Conservation (phyloP, 2,113 vertebrate genomes). For the Pseudorasbora parva region DNA sequence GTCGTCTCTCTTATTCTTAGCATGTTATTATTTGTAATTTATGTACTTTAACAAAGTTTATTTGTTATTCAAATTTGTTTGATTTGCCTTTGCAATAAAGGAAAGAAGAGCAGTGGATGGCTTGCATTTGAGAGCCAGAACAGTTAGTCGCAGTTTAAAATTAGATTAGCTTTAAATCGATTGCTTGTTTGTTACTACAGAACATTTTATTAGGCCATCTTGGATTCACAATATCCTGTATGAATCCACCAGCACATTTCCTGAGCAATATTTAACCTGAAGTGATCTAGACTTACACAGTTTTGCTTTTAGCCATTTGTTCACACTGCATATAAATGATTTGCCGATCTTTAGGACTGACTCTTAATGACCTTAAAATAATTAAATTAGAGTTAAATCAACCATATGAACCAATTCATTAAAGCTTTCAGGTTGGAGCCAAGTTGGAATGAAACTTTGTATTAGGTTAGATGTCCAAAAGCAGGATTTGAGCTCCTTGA, state of each 20-base stretch:
- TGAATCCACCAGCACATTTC: background rate
- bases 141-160: conserved; percentile 6
- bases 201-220: conserved; percentile 19
- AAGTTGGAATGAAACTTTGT: background rate
- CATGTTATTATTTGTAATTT: background rate
- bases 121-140: conserved; percentile 21
- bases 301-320: background rate
- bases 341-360: background rate
- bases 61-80: background rate
- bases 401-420: background rate
- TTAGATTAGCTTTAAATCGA: conserved; percentile 22
- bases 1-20: background rate
- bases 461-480: background rate
- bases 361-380: no score
- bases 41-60: background rate
- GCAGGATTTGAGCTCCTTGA: background rate
- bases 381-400: background rate
- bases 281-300: background rate
- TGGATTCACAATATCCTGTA: conserved; percentile 1
- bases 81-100: background rate
- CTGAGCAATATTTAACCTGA: background rate
- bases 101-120: conserved; percentile 15
- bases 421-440: background rate
- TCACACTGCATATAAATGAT: background rate
- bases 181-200: conserved; percentile 35